These are phyloP conservation scores for Drosophila neotestacea DNA, from an alignment of 2,888 invertebrate species.

Conservation along the genomic window DNA sequence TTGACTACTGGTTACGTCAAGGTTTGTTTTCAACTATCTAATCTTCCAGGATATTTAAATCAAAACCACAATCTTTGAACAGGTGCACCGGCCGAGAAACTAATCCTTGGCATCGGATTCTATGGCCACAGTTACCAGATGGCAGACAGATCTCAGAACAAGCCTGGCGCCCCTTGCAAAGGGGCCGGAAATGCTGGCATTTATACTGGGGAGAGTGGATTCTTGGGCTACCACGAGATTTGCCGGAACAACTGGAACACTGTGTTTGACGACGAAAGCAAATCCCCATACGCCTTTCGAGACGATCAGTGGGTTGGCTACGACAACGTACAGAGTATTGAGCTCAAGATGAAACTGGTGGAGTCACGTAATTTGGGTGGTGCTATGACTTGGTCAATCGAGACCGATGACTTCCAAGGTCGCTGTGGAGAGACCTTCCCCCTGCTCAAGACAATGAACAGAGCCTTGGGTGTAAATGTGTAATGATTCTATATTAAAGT, in stretches of 20 bases:
- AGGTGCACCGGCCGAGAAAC: conserved; percentile 89
- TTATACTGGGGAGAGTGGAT: conserved; percentile 56
- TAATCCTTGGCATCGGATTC: conserved; percentile 94
- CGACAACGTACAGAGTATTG: conserved; percentile 93
- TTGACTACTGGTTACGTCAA: conserved; percentile 91
- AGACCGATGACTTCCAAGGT: conserved; percentile 96
- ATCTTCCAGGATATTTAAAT: background rate
- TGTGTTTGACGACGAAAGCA: conserved; percentile 50
- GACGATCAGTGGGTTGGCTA: conserved; percentile 97
- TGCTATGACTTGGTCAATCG: conserved; percentile 88
- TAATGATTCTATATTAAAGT: too few species aligned
- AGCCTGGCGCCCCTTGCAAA: conserved; percentile 56
- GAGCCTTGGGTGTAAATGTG: conserved; percentile 42
- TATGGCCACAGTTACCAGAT: conserved; percentile 93
- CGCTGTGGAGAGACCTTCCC: conserved; percentile 88
- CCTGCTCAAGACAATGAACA: conserved; percentile 66
- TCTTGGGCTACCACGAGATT: conserved; percentile 70
- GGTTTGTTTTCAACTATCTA: conserved; percentile 13
- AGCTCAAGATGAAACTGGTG: conserved; percentile 92
- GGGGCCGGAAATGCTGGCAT: conserved; percentile 57
- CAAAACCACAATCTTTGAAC: background rate
- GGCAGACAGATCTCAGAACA: conserved; percentile 86
- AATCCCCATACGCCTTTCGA: conserved; percentile 91
- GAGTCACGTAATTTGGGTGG: conserved; percentile 93
- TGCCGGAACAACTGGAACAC: conserved; percentile 72